phyloP scores from a whole-genome alignment of 2,113 vertebrate genomes.

The Peucedramus taeniatus region DNA sequence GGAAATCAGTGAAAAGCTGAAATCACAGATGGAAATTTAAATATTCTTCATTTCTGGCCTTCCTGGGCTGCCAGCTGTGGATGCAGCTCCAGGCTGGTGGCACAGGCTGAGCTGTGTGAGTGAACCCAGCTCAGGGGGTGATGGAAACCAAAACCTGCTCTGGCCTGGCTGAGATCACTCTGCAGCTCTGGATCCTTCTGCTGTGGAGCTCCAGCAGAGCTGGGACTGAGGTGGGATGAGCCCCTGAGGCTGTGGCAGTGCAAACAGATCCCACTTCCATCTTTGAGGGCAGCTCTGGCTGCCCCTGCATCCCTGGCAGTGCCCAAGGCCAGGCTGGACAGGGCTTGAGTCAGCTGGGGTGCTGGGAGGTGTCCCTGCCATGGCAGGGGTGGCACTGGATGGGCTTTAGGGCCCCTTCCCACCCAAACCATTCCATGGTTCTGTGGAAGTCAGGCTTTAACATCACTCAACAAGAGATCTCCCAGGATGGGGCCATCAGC shows the following conservation, averaged over 20 bases:
- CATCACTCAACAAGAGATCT: accelerated
- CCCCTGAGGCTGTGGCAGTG: neutral
- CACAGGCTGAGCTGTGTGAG: accelerated
- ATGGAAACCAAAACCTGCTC: accelerated
- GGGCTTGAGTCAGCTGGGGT: accelerated
- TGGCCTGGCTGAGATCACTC: neutral
- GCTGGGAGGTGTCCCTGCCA: neutral
- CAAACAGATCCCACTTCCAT: neutral
- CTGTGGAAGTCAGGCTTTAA: neutral
- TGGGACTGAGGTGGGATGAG: neutral
- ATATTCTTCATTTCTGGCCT: neutral
- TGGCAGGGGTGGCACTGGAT: neutral
- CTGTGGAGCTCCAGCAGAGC: accelerated
- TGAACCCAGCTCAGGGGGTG: neutral
- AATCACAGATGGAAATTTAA: accelerated
- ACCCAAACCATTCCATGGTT: neutral
- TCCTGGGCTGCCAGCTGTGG: neutral
- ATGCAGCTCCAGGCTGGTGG: neutral
- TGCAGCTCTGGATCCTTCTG: accelerated
- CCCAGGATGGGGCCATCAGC: too few species aligned
- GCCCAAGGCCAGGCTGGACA: neutral
- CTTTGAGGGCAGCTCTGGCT: neutral
- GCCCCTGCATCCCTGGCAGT: neutral
- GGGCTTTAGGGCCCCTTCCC: neutral
- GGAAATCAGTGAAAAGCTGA: neutral